Conservation (phyloP, 2,888 invertebrate genomes). For the Aleiodes alternator region DNA sequence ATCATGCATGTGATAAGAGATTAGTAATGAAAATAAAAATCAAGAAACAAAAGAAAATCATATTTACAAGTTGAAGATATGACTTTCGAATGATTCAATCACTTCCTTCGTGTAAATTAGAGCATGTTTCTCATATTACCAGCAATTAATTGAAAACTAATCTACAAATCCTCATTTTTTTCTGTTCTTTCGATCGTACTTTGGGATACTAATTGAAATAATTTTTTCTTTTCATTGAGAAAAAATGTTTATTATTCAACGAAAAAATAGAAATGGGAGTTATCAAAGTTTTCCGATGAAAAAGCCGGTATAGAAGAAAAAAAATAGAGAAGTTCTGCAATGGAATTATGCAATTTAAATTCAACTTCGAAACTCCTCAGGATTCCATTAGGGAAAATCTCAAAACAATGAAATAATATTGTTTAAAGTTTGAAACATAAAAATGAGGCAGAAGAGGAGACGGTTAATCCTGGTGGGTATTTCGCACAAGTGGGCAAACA, state of each 20-base stretch:
- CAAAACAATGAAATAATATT: slow-evolving; percentile 24
- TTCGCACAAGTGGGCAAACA: slow-evolving; percentile 33
- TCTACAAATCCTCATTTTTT: no score
- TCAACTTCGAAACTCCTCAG: background rate
- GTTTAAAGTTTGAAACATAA: slow-evolving; percentile 19
- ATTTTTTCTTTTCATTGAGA: background rate
- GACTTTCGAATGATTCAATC: no score
- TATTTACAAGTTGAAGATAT: no score
- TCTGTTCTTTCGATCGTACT: no score
- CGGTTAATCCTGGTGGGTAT: slow-evolving; percentile 26
- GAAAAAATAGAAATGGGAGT: no score
- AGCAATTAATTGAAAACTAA: no score
- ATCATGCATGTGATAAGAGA: no score
- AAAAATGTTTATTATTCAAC: no score
- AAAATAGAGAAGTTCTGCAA: background rate
- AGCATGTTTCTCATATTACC: no score
- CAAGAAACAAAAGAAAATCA: no score
- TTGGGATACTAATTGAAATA: background rate
- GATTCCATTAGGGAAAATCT: slow-evolving; percentile 10
- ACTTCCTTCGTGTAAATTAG: no score
- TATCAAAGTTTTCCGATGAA: background rate
- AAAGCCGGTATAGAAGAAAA: background rate
- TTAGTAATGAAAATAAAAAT: no score
- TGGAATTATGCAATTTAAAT: slow-evolving; percentile 3
- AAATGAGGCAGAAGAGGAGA: background rate